These are phyloP conservation scores for Theropithecus gelada DNA, from an alignment of 2,113 vertebrate species.

Conservation along the genomic window DNA sequence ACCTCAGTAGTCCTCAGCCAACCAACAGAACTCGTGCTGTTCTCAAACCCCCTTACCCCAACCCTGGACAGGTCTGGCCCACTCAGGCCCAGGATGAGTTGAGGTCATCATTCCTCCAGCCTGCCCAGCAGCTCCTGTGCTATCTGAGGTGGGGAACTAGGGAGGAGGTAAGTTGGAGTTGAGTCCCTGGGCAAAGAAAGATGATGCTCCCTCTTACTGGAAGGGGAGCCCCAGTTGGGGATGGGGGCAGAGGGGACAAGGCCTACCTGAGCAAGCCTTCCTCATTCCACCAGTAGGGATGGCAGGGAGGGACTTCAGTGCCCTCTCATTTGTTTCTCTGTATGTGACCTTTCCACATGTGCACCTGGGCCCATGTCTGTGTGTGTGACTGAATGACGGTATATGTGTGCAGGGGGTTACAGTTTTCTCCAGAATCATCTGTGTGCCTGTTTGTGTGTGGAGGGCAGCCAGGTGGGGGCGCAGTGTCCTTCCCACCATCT, in stretches of 20 bases:
- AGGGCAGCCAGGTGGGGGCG: neutral
- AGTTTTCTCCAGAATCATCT: neutral
- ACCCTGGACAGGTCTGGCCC: neutral
- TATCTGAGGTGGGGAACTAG: neutral
- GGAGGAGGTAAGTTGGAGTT: neutral
- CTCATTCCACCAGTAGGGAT: neutral
- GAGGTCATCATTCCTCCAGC: neutral
- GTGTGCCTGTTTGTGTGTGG: neutral
- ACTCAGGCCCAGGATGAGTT: neutral
- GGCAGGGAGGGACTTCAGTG: neutral
- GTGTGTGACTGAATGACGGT: neutral
- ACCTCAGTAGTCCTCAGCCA: neutral
- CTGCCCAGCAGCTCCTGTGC: neutral
- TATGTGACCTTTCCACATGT: neutral
- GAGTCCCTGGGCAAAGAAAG: neutral
- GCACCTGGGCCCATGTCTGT: neutral
- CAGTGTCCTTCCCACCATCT: neutral
- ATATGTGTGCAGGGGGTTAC: neutral
- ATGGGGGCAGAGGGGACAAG: neutral
- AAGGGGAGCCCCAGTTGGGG: neutral
- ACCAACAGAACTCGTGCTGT: neutral
- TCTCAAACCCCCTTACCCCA: neutral
- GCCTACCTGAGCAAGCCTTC: neutral
- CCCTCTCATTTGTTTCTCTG: neutral
- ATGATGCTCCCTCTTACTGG: neutral